Conservation (phyloP, 1,140 invertebrate genomes). For the Monochamus saltuarius region DNA sequence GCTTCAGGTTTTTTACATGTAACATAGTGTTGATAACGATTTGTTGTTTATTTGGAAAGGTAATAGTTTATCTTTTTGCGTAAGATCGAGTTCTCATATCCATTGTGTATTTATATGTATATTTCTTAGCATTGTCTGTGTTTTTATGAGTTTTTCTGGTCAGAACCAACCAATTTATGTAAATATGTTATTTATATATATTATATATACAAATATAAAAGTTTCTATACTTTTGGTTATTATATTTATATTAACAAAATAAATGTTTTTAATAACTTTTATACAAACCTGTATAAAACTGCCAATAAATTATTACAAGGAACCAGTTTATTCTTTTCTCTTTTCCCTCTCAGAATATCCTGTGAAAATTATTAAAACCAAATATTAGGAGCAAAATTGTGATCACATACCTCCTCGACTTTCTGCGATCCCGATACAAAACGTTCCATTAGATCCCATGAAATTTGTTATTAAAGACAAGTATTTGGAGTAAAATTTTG, state of each 20-base stretch:
- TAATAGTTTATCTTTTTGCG: background rate
- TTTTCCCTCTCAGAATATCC: too few species aligned
- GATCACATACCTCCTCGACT: too few species aligned
- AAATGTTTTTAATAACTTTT: constrained; percentile 40
- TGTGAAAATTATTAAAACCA: too few species aligned
- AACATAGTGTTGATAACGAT: constrained; percentile 22
- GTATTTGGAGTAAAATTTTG: too few species aligned
- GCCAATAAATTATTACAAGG: constrained; percentile 37
- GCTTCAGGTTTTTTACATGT: constrained; percentile 31
- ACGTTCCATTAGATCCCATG: too few species aligned
- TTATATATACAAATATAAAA: constrained; percentile 30
- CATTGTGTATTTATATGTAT: constrained; percentile 23
- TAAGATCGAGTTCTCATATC: background rate
- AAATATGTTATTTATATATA: constrained; percentile 41
- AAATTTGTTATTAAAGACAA: too few species aligned
- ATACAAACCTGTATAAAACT: constrained; percentile 37
- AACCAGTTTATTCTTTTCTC: background rate
- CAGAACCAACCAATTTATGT: constrained; percentile 34
- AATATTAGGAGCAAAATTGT: too few species aligned
- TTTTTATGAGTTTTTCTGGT: constrained; percentile 39
- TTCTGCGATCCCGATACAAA: too few species aligned
- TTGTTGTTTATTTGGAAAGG: constrained; percentile 23
- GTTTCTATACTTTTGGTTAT: constrained; percentile 39
- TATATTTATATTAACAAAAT: constrained; percentile 34
- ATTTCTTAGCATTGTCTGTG: constrained; percentile 32